Conservation (phyloP, 2,797 vertebrate species). For the Acanthurus leucopareius region DNA sequence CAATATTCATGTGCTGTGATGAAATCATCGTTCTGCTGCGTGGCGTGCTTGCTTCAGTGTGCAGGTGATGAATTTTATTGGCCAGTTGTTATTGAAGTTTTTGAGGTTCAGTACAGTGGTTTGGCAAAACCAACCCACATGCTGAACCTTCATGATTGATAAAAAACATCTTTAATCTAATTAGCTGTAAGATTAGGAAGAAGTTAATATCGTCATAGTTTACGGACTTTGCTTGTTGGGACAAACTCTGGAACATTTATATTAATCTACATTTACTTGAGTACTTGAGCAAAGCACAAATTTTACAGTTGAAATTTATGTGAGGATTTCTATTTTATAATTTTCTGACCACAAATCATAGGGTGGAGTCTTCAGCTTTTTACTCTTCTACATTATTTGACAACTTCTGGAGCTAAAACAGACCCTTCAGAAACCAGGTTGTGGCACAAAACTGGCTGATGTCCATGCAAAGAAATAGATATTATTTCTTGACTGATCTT, state of each 20-base stretch:
- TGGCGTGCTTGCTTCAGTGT: conserved; percentile 13
- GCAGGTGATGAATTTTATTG: not conserved
- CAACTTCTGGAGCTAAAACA: not conserved
- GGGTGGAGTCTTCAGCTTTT: not conserved
- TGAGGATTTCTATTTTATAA: not conserved
- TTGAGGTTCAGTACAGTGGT: not conserved
- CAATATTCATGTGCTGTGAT: conserved; percentile 15
- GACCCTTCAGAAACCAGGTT: too few relatives aligned
- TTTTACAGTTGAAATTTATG: not conserved
- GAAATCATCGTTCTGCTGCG: conserved; percentile 1
- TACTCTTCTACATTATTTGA: not conserved
- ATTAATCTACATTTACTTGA: too few relatives aligned
- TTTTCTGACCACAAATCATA: not conserved
- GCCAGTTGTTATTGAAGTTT: not conserved
- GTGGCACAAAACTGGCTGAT: not conserved
- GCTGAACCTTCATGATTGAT: not conserved
- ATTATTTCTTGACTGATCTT: not conserved
- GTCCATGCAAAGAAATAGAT: not conserved
- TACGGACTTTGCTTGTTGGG: too few relatives aligned
- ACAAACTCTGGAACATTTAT: too few relatives aligned
- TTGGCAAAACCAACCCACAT: not conserved
- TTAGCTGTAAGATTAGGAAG: too few relatives aligned
- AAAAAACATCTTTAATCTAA: not conserved
- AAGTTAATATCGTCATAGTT: too few relatives aligned
- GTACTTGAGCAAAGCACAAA: too few relatives aligned